Evolutionary conservation across 2,888 invertebrate genomes (phyloP).

Genomic region (Cerastis rubricosa): DNA sequence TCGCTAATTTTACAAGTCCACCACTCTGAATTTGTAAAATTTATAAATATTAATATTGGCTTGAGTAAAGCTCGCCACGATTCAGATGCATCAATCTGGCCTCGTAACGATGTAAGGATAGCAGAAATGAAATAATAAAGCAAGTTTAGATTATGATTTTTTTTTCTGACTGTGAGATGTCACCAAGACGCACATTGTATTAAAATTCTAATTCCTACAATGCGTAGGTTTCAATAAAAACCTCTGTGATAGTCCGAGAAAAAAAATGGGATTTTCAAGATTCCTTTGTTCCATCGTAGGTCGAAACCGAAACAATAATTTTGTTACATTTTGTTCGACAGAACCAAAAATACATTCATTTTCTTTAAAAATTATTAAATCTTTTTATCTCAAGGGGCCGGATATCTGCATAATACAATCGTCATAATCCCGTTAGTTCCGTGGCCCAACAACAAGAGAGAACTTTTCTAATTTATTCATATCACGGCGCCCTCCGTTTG

Average conservation of each 20-base stretch:
- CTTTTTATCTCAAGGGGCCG: slow-evolving; percentile 8
- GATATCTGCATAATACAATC: slow-evolving; percentile 23
- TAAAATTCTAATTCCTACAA: background rate
- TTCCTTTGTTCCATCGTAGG: too few relatives aligned
- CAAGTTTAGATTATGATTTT: background rate
- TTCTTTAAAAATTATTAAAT: background rate
- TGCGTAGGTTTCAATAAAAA: background rate
- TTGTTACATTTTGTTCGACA: background rate
- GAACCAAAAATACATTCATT: background rate
- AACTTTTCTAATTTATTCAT: slow-evolving; percentile 90
- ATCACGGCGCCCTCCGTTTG: slow-evolving; percentile 84
- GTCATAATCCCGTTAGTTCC: slow-evolving; percentile 51
- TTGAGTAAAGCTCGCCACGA: background rate
- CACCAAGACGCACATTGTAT: background rate
- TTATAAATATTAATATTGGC: background rate
- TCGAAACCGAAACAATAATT: too few relatives aligned
- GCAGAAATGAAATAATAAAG: background rate
- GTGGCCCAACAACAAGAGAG: slow-evolving; percentile 67
- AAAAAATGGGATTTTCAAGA: background rate
- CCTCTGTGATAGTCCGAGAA: background rate
- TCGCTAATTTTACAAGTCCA: background rate
- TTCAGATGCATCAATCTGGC: background rate
- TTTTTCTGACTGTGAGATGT: background rate
- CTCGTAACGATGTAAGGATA: background rate
- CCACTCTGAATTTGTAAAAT: background rate